Conservation (phyloP, 1,140 invertebrate species). For the Arion vulgaris region DNA sequence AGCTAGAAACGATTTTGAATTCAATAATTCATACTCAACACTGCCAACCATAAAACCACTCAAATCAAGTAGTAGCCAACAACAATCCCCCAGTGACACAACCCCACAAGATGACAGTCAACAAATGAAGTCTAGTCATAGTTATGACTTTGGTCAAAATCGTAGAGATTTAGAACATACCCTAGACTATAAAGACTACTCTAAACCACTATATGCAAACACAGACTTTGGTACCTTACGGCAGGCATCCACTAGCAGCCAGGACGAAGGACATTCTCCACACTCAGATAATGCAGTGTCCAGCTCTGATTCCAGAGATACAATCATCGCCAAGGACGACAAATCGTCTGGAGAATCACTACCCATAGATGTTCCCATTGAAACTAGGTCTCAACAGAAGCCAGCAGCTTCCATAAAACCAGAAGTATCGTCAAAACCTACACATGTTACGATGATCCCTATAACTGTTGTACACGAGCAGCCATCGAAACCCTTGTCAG, state of each 20-base stretch:
- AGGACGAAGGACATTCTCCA: constrained; percentile 38
- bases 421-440: background rate
- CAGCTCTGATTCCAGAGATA: constrained; percentile 51
- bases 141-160: constrained; percentile 27
- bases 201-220: constrained; percentile 49
- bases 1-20: constrained; percentile 5
- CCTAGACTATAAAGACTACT: constrained; percentile 41
- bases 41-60: constrained; percentile 61
- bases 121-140: constrained; percentile 32
- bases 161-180: constrained; percentile 31
- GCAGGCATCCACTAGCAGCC: background rate
- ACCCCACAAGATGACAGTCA: background rate
- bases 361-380: constrained; percentile 14
- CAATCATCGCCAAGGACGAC: constrained; percentile 46
- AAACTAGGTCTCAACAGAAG: constrained; percentile 18
- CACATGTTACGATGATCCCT: constrained; percentile 42
- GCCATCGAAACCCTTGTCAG: background rate
- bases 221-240: constrained; percentile 32
- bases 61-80: constrained; percentile 41
- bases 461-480: constrained; percentile 49
- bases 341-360: constrained; percentile 29
- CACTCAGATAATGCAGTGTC: constrained; percentile 49
- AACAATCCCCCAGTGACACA: background rate
- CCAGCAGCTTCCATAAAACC: background rate
- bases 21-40: constrained; percentile 48